Evolutionary conservation across 2,888 invertebrate species (phyloP).

Genomic region (Erebia epiphron): DNA sequence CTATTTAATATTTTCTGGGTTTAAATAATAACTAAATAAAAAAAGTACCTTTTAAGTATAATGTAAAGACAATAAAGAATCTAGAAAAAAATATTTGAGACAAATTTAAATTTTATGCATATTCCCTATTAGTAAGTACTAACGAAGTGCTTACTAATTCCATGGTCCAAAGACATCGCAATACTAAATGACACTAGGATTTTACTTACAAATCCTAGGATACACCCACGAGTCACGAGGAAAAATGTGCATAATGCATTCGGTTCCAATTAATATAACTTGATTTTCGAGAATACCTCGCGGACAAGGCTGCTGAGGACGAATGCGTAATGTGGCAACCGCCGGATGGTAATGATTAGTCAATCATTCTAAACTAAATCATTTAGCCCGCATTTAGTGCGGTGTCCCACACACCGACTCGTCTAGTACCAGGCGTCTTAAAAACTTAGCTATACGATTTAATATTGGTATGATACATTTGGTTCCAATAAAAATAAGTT

Average conservation of each 20-base stretch:
- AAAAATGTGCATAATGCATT: conserved; percentile 4
- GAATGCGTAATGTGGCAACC: not conserved
- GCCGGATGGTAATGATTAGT: not conserved
- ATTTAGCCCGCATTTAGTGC: not conserved
- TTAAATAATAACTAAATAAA: too few relatives aligned
- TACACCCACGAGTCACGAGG: conserved; percentile 7
- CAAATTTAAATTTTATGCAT: too few relatives aligned
- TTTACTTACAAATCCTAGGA: not conserved
- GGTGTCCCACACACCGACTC: too few relatives aligned
- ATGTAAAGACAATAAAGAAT: too few relatives aligned
- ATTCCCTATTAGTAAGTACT: too few relatives aligned
- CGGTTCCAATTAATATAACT: not conserved
- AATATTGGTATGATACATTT: not conserved
- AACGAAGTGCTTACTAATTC: too few relatives aligned
- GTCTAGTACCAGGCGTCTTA: too few relatives aligned
- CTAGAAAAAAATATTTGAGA: too few relatives aligned
- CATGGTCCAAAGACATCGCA: too few relatives aligned
- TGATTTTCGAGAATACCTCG: conserved; percentile 5
- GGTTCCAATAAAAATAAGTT: not conserved
- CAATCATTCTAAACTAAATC: not conserved
- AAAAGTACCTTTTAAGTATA: too few relatives aligned
- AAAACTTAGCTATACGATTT: too few relatives aligned
- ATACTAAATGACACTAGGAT: not conserved
- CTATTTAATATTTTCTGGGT: too few relatives aligned
- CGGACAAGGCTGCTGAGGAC: conserved; percentile 7